A percentile compares a stretch with the other conserved stretches of the same genome.
Conservation (phyloP, 23 tunicate genomes). For the Styela plicata region DNA sequence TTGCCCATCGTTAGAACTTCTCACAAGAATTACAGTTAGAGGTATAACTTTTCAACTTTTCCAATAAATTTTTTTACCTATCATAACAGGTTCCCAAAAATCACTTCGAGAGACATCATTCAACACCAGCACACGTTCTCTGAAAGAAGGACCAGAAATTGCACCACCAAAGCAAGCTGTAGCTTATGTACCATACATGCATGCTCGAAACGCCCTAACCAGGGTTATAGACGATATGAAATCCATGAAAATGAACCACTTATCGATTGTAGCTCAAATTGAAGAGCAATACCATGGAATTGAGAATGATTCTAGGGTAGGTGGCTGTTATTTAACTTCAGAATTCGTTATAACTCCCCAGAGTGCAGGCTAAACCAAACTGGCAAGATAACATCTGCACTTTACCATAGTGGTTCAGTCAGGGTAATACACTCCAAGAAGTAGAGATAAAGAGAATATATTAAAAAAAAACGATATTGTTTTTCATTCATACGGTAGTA, state of each 20-base stretch:
- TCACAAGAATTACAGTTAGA: too few relatives aligned
- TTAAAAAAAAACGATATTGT: too few relatives aligned
- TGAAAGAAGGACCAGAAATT: constrained; percentile 16
- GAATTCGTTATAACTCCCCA: too few relatives aligned
- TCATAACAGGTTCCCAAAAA: background rate
- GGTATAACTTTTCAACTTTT: too few relatives aligned
- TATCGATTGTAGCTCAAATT: constrained; percentile 49
- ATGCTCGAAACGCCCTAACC: constrained; percentile 67
- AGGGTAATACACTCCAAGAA: too few relatives aligned
- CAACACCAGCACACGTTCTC: constrained; percentile 22
- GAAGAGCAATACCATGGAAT: constrained; percentile 62
- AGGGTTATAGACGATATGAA: constrained; percentile 81
- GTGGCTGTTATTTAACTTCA: background rate
- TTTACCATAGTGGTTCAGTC: too few relatives aligned
- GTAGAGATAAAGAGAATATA: too few relatives aligned
- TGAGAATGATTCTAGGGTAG: constrained; percentile 65
- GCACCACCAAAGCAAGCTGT: constrained; percentile 37
- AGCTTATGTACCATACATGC: constrained; percentile 89
- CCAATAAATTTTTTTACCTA: too few relatives aligned
- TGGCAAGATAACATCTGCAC: too few relatives aligned
- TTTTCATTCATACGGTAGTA: too few relatives aligned
- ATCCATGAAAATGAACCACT: constrained; percentile 60
- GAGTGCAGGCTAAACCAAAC: too few relatives aligned
- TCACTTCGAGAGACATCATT: constrained; percentile 2
- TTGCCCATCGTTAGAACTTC: too few relatives aligned